Conservation (phyloP, 2,888 invertebrate genomes). For the Marronus borbonicus region DNA sequence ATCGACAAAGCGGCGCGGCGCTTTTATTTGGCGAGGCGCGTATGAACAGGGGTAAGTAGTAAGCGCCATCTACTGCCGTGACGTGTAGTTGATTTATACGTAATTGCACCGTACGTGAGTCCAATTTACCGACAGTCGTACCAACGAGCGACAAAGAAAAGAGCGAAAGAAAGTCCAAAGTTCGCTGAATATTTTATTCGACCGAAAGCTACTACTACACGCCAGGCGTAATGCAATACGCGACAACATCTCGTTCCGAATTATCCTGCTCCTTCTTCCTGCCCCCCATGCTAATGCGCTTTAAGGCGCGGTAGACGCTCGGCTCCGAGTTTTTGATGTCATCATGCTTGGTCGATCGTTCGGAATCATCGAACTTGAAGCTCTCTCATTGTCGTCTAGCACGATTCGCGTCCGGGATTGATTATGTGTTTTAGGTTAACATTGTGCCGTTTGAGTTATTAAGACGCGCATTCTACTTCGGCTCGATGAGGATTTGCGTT, state of each 20-base stretch:
- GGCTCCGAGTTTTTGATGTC: conserved; percentile 40
- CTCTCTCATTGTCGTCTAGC: conserved; percentile 2
- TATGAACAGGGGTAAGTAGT: conserved; percentile 10
- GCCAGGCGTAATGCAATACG: conserved; percentile 25
- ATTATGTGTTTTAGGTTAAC: conserved; percentile 25
- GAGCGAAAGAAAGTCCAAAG: background rate
- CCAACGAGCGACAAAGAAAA: background rate
- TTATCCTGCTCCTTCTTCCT: conserved; percentile 18
- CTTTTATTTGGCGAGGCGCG: conserved; percentile 20
- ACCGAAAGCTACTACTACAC: conserved; percentile 20
- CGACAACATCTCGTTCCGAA: conserved; percentile 30
- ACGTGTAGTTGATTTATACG: conserved; percentile 38
- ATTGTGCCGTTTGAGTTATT: conserved; percentile 16
- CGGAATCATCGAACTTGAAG: conserved; percentile 26
- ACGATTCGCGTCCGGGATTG: background rate
- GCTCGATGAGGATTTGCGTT: background rate
- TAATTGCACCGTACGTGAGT: conserved; percentile 40
- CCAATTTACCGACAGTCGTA: conserved; percentile 23
- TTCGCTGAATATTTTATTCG: conserved; percentile 38
- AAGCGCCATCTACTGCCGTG: conserved; percentile 31
- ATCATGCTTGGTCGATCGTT: conserved; percentile 26
- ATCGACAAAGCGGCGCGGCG: conserved; percentile 16
- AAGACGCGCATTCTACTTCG: background rate
- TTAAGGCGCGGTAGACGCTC: conserved; percentile 23
- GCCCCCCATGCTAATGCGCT: conserved; percentile 18